Percentiles rank a stretch among this genome's conserved stretches.
Evolutionary conservation across 2,113 vertebrate genomes (phyloP).

Genomic region (Onychorhynchus coronatus): DNA sequence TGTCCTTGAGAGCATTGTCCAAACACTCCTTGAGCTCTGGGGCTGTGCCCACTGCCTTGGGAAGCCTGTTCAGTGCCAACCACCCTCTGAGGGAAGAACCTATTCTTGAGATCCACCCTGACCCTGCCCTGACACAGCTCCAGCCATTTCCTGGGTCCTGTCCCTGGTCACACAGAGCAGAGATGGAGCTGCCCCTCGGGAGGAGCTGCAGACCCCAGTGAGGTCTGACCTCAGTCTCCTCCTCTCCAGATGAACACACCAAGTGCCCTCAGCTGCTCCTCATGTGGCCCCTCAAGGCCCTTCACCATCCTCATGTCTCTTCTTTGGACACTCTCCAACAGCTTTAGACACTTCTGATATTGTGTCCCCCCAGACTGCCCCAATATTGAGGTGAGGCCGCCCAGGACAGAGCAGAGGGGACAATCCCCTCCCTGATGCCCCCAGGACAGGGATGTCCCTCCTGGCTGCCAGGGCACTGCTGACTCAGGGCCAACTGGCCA

Average conservation of each 20-base stretch:
- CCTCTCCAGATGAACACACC: background rate
- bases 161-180: background rate
- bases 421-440: background rate
- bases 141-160: background rate
- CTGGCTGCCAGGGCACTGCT: background rate
- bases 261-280: background rate
- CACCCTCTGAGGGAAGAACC: background rate
- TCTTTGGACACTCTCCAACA: background rate
- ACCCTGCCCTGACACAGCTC: background rate
- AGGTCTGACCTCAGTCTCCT: background rate
- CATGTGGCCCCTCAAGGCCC: background rate
- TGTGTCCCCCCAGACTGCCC: background rate
- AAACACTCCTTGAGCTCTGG: background rate
- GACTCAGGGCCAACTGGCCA: background rate
- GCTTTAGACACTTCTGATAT: background rate
- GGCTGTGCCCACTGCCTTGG: background rate
- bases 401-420: background rate
- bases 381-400: background rate
- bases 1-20: background rate
- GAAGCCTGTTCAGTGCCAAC: background rate
- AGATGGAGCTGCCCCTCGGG: background rate
- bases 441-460: background rate
- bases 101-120: background rate
- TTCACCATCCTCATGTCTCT: background rate
- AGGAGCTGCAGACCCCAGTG: background rate